Evolutionary conservation across 2,797 vertebrate genomes (phyloP), one percentile per base, ranked within the genome.

Genomic region (Tangara arthus): DNA sequence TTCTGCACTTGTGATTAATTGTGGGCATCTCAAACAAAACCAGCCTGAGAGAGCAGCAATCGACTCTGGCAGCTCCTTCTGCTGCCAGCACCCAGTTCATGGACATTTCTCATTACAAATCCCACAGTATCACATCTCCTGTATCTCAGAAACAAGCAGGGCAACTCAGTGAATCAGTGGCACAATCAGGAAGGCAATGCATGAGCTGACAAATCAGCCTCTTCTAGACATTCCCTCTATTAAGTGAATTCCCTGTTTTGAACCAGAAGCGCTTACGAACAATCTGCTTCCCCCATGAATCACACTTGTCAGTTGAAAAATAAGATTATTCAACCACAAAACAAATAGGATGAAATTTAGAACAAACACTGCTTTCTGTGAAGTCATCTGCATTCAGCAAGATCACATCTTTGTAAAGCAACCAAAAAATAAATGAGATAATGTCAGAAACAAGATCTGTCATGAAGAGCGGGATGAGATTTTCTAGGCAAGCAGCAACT

Each of bases 281-380:
- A 66, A 78, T 49, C 86, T 57, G 55, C 68, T 65, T 92, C 75
- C 71, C 96, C 61, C 90, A 79, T 57, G 86, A 92, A 95, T 82
- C 87, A 92, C 60, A 12, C 71, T 93, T 93, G 90, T 79, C 87
- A 92, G 90, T 65, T 88, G 87, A 89, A 90, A 94, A 93, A 77
- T 37, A 77, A 92, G 80, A 94, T 95, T 83, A 90, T 93, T 94
- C 95, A 94, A 95, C 39, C 83, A 70, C 52, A 73, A 93, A 93
- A 84, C 84, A 95, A 95, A 93, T 11, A 75, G 76, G 76, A 89
- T 34, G 81, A 64, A 89, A 70, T 68, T 79, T 28, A 81, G 88
- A 91, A 61, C 86, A 94, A 95, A 86, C 76, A 91, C 2, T 22
- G 87, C 68, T 83, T 79, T 83, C 82, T 76, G 59, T 65, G 55